phyloP scores from a whole-genome alignment of 2,113 vertebrate genomes.

The Vidua macroura region DNA sequence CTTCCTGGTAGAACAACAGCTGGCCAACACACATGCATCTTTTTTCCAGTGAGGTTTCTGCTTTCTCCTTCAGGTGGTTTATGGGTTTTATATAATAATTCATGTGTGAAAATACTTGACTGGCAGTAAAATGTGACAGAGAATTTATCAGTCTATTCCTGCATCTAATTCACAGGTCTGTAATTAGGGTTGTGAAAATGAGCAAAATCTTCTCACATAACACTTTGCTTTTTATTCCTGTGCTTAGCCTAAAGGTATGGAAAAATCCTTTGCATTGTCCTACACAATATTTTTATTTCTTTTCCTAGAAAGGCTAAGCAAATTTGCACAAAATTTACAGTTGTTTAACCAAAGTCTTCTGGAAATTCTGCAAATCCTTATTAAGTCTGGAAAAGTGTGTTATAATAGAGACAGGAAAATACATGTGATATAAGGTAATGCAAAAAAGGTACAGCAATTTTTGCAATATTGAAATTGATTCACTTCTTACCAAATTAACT shows the following conservation, averaged over 20 bases:
- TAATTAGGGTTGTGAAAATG: background rate
- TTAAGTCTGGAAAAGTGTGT: background rate
- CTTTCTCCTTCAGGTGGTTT: background rate
- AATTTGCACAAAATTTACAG: background rate
- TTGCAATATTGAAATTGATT: background rate
- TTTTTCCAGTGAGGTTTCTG: background rate
- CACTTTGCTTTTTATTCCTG: background rate
- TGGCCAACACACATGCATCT: background rate
- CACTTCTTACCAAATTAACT: background rate
- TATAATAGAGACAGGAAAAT: background rate
- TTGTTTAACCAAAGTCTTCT: background rate
- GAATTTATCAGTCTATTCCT: background rate
- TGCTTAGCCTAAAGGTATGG: background rate
- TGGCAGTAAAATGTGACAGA: rapidly evolving
- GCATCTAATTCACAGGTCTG: background rate
- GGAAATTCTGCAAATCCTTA: background rate
- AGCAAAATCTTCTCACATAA: background rate
- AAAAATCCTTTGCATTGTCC: background rate
- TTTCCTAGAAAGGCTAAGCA: background rate
- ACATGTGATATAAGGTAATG: background rate
- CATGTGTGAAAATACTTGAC: background rate
- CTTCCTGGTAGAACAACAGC: background rate
- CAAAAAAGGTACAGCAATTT: background rate
- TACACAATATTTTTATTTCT: background rate
- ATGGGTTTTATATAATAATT: background rate